phyloP scores from a whole-genome alignment of 2,888 invertebrate species.

The Amphipyra tragopoginis region DNA sequence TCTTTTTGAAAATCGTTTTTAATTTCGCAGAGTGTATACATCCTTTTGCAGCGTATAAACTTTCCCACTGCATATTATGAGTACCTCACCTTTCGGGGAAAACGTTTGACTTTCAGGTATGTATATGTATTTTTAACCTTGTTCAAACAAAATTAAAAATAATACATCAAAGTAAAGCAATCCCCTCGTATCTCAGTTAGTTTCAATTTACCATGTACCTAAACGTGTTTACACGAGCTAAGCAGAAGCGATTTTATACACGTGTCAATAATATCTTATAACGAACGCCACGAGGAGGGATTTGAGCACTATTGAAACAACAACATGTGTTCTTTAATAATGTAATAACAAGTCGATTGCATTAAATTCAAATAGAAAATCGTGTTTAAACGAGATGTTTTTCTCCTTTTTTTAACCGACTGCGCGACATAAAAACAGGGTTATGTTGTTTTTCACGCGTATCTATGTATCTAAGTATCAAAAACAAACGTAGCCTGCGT shows the following conservation, averaged over 20 bases:
- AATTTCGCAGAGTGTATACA: too few species aligned
- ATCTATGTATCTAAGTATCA: too few species aligned
- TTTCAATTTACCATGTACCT: constrained; percentile 8
- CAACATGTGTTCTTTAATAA: background rate
- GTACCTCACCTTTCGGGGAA: too few species aligned
- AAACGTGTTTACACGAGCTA: constrained; percentile 24
- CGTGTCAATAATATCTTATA: constrained; percentile 28
- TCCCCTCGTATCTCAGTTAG: background rate
- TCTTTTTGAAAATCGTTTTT: too few species aligned
- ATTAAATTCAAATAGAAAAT: constrained; percentile 6
- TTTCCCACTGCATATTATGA: too few species aligned
- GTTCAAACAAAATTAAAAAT: background rate
- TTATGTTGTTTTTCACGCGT: too few species aligned
- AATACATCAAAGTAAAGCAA: background rate
- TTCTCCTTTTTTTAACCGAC: background rate
- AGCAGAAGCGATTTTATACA: constrained; percentile 11
- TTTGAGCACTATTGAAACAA: background rate
- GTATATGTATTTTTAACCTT: too few species aligned
- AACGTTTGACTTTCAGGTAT: too few species aligned
- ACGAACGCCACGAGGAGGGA: constrained; percentile 29
- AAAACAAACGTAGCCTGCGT: too few species aligned
- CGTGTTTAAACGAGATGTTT: background rate
- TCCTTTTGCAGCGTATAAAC: too few species aligned
- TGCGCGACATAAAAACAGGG: too few species aligned
- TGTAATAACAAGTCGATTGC: background rate